A percentile compares a stretch with the other conserved stretches of the same genome.
Evolutionary conservation across 2,797 vertebrate genomes (phyloP).

Genomic region (Xenopus petersii): DNA sequence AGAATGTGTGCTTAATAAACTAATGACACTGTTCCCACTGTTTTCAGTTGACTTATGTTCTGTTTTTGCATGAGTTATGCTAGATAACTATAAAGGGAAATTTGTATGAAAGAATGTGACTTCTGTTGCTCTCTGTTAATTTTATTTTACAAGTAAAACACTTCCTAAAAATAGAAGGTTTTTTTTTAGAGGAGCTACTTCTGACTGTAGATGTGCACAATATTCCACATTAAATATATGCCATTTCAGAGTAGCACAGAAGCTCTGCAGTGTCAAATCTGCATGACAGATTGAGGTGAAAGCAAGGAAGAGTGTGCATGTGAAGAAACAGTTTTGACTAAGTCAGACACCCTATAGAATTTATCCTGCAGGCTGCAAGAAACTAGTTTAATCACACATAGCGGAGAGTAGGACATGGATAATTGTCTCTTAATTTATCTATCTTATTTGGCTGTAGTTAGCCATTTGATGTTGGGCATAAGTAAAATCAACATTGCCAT

Average conservation of each 20-base stretch:
- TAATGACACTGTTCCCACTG: no score
- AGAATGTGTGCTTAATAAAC: no score
- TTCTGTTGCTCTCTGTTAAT: no score
- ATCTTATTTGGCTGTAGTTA: constrained; percentile 58
- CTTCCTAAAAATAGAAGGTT: no score
- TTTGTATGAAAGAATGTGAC: no score
- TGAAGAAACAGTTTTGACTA: constrained; percentile 82
- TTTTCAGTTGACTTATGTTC: no score
- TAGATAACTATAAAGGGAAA: no score
- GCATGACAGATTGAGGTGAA: constrained; percentile 99
- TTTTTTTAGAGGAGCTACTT: constrained; percentile 57
- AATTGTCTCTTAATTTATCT: constrained; percentile 71
- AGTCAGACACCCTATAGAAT: constrained; percentile 79
- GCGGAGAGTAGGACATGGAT: constrained; percentile 57
- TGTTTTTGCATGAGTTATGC: no score
- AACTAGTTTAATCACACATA: constrained; percentile 61
- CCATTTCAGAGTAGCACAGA: constrained; percentile 87
- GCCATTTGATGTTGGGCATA: constrained; percentile 53
- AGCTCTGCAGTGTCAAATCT: constrained; percentile 97
- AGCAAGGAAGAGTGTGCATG: constrained; percentile 81
- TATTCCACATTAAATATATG: constrained; percentile 98
- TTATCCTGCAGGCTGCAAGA: constrained; percentile 80
- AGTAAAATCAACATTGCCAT: constrained; percentile 61
- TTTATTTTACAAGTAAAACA: no score
- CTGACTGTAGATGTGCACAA: constrained; percentile 95